Base-by-base conservation (phyloP, 2,797 vertebrate genomes). In the Poeciliopsis infans region DNA sequence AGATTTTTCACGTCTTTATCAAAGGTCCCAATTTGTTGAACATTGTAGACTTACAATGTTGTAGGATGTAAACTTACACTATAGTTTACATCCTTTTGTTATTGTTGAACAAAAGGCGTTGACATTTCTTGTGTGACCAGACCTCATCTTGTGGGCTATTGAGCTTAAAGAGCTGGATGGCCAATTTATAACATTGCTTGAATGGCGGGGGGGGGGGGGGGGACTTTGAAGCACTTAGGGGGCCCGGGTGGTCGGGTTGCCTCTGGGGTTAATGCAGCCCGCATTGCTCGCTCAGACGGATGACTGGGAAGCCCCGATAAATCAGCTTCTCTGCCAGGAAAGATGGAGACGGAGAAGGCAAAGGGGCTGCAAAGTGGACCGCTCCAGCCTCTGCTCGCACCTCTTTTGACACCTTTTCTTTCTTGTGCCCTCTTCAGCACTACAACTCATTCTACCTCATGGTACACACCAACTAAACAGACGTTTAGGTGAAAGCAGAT, bases 251-350 rank as follows among this genome's bases (percentile, higher is more conserved):
- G 90, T 72, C 73, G 89, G 93, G 89, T 90, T 93, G 94, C 94
- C 94, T 94, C 88, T 89, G 87, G 92, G 95, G 94, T 95, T 95
- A 95, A 95, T 95, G 94, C 92, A 94, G 92, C 91, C 85, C 83
- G 89, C 76, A 88, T 89, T 88, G 90, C 88, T 74, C 78, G 83
- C 82, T 89, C 90, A 94, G 93, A 95, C 82, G 82, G 93, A 95
- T 95, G 90, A 90, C 89, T 88, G 89, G 91, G 89, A 93, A 94
- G 92, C 91, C 91, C 91, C 88, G 82, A 92, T 95, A 95, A 95
- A 95, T 95, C 92, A 95, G 89, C 78, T 81, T 85, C 86, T 91
- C 88, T 93, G 91, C 91, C 89, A 92, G 92, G 86, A 93, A 94
- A 87, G 89, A 91, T 87, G 91, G 87, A 78, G 88, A 79, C 39